Evolutionary conservation across 2,113 vertebrate species (phyloP).

Genomic region (Theropithecus gelada): DNA sequence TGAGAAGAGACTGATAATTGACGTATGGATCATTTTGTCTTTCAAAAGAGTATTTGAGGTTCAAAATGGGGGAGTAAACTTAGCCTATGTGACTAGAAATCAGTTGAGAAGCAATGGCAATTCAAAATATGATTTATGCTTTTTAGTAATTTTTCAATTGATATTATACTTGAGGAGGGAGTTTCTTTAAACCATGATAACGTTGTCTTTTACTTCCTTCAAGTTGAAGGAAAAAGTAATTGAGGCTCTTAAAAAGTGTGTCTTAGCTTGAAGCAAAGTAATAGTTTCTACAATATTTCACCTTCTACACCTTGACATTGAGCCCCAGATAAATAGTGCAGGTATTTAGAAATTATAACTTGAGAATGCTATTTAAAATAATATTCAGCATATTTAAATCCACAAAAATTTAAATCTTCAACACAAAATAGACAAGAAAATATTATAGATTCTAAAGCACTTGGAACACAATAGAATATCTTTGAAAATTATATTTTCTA

Average conservation of each 20-base stretch:
- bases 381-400: constrained; percentile 16
- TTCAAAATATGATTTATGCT: background rate
- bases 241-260: background rate
- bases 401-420: constrained; percentile 5
- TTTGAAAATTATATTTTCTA: constrained; percentile 51
- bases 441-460: background rate
- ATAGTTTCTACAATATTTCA: background rate
- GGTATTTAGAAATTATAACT: constrained; percentile 27
- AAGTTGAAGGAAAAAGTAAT: constrained; percentile 9
- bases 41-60: background rate
- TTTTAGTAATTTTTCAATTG: constrained; percentile 33
- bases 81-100: constrained; percentile 1
- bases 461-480: background rate
- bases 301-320: background rate
- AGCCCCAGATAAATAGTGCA: constrained; percentile 8
- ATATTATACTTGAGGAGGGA: background rate
- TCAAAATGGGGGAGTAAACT: background rate
- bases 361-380: background rate
- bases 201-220: background rate
- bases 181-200: background rate
- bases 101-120: background rate
- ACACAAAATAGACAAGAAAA: background rate
- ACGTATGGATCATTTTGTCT: background rate
- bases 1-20: background rate
- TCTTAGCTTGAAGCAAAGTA: constrained; percentile 15